Evolutionary conservation across 2,888 invertebrate genomes (phyloP), one percentile per base, ranked within the genome.

Genomic region (Helobdella robusta): DNA sequence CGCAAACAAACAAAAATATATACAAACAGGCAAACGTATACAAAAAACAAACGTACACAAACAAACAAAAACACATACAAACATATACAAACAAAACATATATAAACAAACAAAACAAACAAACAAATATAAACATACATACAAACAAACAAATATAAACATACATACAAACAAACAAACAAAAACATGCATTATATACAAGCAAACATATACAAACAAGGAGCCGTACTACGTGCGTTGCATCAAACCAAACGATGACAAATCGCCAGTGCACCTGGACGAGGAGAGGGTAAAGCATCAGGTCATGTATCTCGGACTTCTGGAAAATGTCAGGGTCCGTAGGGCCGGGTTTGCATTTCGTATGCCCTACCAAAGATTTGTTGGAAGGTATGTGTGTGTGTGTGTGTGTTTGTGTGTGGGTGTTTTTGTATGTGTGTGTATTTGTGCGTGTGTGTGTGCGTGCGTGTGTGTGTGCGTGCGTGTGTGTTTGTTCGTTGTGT

Each of bases 311-410:
- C 84, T 95, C 52, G 95, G 95, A 0, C 83, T 97, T 32, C 84
- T 95, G 64, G 95, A 97, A 82, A 95, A 95, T 82, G 91, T 95
- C 56, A 85, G 93, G 68, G 95, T 97, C 23, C 85, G 95, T 4
- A 85, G 95, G 75, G 95, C 95, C 66, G 97, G 97, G 52, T 97
- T 97, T 82, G 95, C 93, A n/a, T 88, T 90, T 80, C 85, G 97
- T 52, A 91, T 92, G 82, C 85, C 89, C 69, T 97, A 94, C 82
- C 90, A 89, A 77, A 85, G 89, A 75, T 95, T 95, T 83, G 84
- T 94, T 69, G 86, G 89, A 79, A 87, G 87, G 86, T 86, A 76
- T 15, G 20, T 15, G 34, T n/a, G 11, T 28, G 32, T 8, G 11
- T 15, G 11, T 58, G 8, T 30, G 8, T 8, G 11, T 18, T 30